phyloP scores from a whole-genome alignment of 2,888 invertebrate genomes.

The Ferrisia virgata region DNA sequence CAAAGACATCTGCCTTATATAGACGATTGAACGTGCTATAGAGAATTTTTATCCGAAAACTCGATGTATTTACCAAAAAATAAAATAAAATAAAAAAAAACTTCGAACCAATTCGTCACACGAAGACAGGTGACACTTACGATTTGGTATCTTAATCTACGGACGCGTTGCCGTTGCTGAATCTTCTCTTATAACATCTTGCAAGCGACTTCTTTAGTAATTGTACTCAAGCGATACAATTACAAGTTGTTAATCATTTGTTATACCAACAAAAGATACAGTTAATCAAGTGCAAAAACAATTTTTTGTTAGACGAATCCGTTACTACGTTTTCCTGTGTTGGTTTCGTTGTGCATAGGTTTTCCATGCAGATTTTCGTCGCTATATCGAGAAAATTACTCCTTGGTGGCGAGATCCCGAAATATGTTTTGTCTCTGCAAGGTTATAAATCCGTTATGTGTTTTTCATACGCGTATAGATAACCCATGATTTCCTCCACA shows the following conservation, averaged over 20 bases:
- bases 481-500: background rate
- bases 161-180: background rate
- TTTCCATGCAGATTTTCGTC: background rate
- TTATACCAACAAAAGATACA: constrained; percentile 5
- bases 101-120: background rate
- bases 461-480: background rate
- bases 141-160: background rate
- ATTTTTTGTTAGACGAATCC: constrained; percentile 11
- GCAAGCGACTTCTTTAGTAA: background rate
- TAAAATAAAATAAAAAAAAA: background rate
- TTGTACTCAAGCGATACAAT: constrained; percentile 22
- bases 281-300: background rate
- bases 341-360: background rate
- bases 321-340: constrained; percentile 25
- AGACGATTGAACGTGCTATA: background rate
- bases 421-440: background rate
- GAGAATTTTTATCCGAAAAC: background rate
- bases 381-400: background rate
- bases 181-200: background rate
- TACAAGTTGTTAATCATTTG: constrained; percentile 19
- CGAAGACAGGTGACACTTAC: constrained; percentile 19
- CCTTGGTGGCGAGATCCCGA: background rate
- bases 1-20: background rate
- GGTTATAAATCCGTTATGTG: background rate
- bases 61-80: background rate